Percentiles rank a stretch among this genome's conserved stretches.
phyloP scores from a whole-genome alignment of 2,113 vertebrate species.

The Perccottus glenii region DNA sequence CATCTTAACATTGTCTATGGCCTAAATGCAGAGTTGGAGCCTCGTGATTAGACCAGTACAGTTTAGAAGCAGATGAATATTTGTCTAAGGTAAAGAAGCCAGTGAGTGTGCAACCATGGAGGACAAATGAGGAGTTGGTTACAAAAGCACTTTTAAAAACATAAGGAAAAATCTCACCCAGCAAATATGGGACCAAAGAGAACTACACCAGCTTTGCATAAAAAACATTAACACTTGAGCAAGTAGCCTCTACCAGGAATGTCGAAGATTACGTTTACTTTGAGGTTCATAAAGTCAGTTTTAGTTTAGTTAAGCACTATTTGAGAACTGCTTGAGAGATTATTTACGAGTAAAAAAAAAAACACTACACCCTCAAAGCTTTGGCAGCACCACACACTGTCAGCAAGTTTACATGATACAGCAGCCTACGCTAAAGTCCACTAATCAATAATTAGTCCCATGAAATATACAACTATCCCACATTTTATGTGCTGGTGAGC shows the following conservation, averaged over 20 bases:
- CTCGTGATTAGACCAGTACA: no score
- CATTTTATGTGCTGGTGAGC: constrained; percentile 47
- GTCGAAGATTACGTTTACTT: constrained; percentile 38
- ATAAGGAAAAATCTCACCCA: constrained; percentile 38
- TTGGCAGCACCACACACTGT: constrained; percentile 64
- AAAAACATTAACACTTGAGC: constrained; percentile 16
- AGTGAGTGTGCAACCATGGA: constrained; percentile 26
- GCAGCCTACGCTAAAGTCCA: constrained; percentile 35
- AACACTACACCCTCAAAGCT: constrained; percentile 45
- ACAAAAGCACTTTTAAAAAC: constrained; percentile 72
- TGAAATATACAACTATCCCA: constrained; percentile 38
- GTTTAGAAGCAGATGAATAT: background rate
- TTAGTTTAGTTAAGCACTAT: constrained; percentile 15
- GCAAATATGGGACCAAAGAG: constrained; percentile 35
- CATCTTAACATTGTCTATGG: no score
- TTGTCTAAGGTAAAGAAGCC: background rate
- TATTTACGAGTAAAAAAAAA: constrained; percentile 33
- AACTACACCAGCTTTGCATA: constrained; percentile 52
- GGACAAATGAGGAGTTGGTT: constrained; percentile 49
- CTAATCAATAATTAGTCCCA: constrained; percentile 17
- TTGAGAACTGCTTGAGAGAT: constrained; percentile 64
- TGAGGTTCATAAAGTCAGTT: constrained; percentile 13
- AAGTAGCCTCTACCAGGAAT: constrained; percentile 55
- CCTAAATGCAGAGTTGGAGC: no score
- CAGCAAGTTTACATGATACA: constrained; percentile 53